Percentiles rank a stretch among this genome's conserved stretches.
Conservation (phyloP, 2,888 invertebrate species). For the Aplocera efformata region DNA sequence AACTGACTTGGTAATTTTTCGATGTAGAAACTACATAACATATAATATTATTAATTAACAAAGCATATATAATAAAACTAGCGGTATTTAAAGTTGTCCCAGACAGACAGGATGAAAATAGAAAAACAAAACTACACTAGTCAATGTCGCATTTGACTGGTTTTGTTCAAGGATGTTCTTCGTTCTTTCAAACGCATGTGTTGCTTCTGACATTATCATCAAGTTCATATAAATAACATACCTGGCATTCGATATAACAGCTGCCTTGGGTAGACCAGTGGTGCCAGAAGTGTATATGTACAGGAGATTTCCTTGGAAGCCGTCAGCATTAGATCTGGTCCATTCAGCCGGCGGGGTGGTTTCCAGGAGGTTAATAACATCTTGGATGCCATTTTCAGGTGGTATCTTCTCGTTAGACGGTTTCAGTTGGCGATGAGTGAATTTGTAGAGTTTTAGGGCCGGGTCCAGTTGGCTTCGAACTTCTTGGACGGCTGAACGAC, state of each 20-base stretch:
- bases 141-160: no score
- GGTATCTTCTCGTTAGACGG: conserved; percentile 29
- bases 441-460: conserved; percentile 84
- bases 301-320: conserved; percentile 89
- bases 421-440: conserved; percentile 56
- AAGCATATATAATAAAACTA: no score
- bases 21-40: no score
- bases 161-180: no score
- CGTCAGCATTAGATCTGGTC: conserved; percentile 79
- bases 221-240: conserved; percentile 45
- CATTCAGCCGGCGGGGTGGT: conserved; percentile 80
- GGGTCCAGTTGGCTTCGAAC: conserved; percentile 84
- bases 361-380: conserved; percentile 81
- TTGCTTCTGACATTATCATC: background rate
- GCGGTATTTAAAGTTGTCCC: no score
- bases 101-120: no score
- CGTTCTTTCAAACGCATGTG: no score
- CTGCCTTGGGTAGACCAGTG: conserved; percentile 98
- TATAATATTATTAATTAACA: no score
- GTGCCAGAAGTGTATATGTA: conserved; percentile 99
- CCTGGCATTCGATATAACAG: conserved; percentile 97
- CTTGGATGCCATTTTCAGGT: conserved; percentile 68
- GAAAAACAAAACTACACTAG: no score
- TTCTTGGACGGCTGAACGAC: conserved; percentile 83
- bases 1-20: no score